Conservation (phyloP, 2,888 invertebrate species). For the Orgyia antiqua region DNA sequence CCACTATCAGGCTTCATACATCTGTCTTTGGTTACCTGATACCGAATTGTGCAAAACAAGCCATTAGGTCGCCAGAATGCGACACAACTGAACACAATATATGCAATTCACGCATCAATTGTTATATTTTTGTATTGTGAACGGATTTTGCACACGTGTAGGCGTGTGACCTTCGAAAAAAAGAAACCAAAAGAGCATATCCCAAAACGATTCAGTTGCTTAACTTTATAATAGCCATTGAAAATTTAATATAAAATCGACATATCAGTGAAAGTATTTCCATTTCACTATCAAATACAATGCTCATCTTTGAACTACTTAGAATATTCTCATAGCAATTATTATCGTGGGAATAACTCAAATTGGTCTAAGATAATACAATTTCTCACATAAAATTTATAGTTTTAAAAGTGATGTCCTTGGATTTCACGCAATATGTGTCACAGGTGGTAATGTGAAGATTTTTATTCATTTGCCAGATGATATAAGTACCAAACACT, state of each 20-base stretch:
- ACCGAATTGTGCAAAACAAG: conserved; percentile 50
- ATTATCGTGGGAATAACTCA: conserved; percentile 35
- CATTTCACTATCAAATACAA: conserved; percentile 15
- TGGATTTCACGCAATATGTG: conserved; percentile 32
- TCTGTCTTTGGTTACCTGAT: conserved; percentile 66
- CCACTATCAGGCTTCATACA: conserved; percentile 59
- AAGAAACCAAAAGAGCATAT: conserved; percentile 34
- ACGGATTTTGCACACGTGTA: conserved; percentile 56
- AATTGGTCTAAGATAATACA: conserved; percentile 25
- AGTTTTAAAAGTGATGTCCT: conserved; percentile 26
- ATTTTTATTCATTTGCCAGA: conserved; percentile 47
- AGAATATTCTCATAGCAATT: conserved; percentile 43
- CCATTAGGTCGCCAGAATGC: conserved; percentile 54
- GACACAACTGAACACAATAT: conserved; percentile 34
- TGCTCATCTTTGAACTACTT: conserved; percentile 12
- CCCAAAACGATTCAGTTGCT: conserved; percentile 31
- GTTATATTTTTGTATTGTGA: conserved; percentile 27
- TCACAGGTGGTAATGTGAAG: conserved; percentile 45
- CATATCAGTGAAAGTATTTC: conserved; percentile 36
- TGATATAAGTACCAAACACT: conserved; percentile 48
- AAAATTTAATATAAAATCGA: conserved; percentile 26
- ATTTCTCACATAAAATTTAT: conserved; percentile 29
- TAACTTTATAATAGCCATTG: conserved; percentile 30
- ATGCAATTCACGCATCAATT: conserved; percentile 25
- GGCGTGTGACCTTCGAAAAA: conserved; percentile 49